phyloP scores from a whole-genome alignment of 2,113 vertebrate species.

The Phylloscopus trochiloides region DNA sequence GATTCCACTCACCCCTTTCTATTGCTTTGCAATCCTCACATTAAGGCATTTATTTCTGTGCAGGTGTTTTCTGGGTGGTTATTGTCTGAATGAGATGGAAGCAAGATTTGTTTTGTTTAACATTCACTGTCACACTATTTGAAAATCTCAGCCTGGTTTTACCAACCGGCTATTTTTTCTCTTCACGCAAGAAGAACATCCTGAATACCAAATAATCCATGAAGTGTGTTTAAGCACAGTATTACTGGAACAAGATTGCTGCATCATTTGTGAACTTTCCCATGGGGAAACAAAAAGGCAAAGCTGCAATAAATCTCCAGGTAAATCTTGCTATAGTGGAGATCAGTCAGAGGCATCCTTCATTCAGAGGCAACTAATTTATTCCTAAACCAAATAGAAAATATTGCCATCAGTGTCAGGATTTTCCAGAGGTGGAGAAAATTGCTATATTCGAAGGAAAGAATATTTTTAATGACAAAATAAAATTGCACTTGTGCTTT shows the following conservation, averaged over 20 bases:
- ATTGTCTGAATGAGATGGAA: neutral
- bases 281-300: constrained; percentile 53
- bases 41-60: constrained; percentile 9
- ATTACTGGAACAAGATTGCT: constrained; percentile 61
- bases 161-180: neutral
- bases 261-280: constrained; percentile 64
- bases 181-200: neutral
- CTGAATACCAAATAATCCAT: constrained; percentile 56
- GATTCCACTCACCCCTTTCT: constrained; percentile 4
- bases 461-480: neutral
- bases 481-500: neutral
- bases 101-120: constrained; percentile 16
- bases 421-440: constrained; percentile 10
- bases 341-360: constrained; percentile 45
- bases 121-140: neutral
- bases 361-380: constrained; percentile 42
- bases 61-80: neutral
- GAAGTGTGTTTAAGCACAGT: constrained; percentile 58
- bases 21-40: neutral
- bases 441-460: neutral
- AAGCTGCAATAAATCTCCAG: constrained; percentile 65
- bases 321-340: constrained; percentile 44
- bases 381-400: constrained; percentile 19
- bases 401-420: neutral
- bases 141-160: constrained; percentile 22